Evolutionary conservation across 2,113 vertebrate species (phyloP), one percentile per base, ranked within the genome.

Genomic region (Bettongia penicillata): DNA sequence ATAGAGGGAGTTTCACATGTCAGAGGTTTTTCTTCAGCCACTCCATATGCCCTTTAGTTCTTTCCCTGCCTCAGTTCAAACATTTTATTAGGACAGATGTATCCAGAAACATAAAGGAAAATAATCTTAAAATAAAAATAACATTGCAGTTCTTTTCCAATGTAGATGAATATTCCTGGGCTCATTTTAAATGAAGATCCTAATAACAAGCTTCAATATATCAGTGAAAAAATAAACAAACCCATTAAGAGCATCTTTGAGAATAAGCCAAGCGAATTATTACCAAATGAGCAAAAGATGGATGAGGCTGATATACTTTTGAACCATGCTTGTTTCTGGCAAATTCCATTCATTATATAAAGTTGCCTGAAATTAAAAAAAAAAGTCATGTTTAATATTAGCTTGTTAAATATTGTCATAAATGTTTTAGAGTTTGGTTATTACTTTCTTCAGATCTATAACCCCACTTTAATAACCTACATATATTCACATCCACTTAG

Each of bases 351-450:
- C 96, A 95, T 97, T 97, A 91, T 51, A 91, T 61, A 91, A 97
- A 97, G 91, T 96, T 97, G 96, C 84, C 92, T 94, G 90, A 94
- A 97, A 97, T 94, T 91, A 26, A 55, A 68, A 96, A 97, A n/a
- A 95, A 94, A 16, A 95, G 93, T 96, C 96, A 84, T 97, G 93
- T 89, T 97, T 96, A 97, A 97, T 97, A 98, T 97, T 97, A 97
- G 93, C 96, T 97, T 97, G 94, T 96, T 97, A 97, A 97, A 96
- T 97, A 97, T 94, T 97, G 93, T 97, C 98, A 98, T 97, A 97
- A 97, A 98, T 98, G 96, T 98, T 98, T 97, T 97, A 97, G 97
- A 97, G 91, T 97, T 97, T 97, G 97, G 96, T 98, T 98, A 98
- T 97, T 97, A 96, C 96, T 96, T 97, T 96, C 91, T 61, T 97